A percentile compares a stretch with the other conserved stretches of the same genome.
Conservation (phyloP, 2,797 vertebrate genomes). For the Echeneis naucrates region DNA sequence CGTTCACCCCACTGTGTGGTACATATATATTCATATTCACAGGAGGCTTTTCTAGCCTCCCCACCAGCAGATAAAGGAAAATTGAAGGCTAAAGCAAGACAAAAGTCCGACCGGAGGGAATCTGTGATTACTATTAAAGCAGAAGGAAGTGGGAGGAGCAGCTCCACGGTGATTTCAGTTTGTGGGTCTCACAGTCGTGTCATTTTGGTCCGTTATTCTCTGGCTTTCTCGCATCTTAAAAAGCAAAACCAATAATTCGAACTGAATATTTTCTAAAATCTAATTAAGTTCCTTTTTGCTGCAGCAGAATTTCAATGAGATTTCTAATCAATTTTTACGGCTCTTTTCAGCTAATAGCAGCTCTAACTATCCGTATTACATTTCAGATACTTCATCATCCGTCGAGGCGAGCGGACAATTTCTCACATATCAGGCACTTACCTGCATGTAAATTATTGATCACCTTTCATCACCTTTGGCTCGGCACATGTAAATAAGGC, state of each 20-base stretch:
- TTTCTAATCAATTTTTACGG: conserved; percentile 51
- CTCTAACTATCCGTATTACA: conserved; percentile 35
- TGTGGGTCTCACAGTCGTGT: conserved; percentile 34
- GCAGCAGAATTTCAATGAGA: conserved; percentile 52
- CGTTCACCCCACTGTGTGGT: conserved; percentile 8
- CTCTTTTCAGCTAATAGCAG: conserved; percentile 57
- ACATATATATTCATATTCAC: conserved; percentile 41
- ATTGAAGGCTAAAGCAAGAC: conserved; percentile 47
- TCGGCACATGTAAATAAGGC: conserved; percentile 71
- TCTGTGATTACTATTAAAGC: conserved; percentile 61
- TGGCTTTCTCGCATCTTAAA: conserved; percentile 36
- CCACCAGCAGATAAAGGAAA: conserved; percentile 24
- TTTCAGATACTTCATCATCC: conserved; percentile 62
- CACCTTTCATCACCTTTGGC: conserved; percentile 47
- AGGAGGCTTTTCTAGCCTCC: conserved; percentile 10
- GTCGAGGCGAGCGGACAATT: conserved; percentile 49
- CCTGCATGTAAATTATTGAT: conserved; percentile 74
- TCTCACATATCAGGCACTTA: conserved; percentile 64
- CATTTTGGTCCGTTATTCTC: conserved; percentile 17
- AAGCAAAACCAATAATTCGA: conserved; percentile 35
- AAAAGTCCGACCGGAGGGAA: conserved; percentile 27
- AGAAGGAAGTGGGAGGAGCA: conserved; percentile 51
- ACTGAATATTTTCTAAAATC: conserved; percentile 37
- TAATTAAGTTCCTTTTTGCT: conserved; percentile 34
- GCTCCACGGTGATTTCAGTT: conserved; percentile 44